A percentile compares a stretch with the other conserved stretches of the same genome.
phyloP scores from a whole-genome alignment of 2,888 invertebrate species.

The Synanthedon tipuliformis region DNA sequence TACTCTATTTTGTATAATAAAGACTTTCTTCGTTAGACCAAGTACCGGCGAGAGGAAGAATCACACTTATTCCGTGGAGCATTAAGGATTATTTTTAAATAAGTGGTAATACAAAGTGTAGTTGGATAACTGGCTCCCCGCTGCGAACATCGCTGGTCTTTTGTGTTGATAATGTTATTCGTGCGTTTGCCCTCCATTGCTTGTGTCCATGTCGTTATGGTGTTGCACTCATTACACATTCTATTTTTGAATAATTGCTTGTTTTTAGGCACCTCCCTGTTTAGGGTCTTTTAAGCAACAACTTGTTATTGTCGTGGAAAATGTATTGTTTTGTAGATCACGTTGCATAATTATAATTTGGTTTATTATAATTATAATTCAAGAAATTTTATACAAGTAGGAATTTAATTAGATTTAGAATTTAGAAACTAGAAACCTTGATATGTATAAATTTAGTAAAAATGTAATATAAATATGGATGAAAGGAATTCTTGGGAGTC shows the following conservation, averaged over 20 bases:
- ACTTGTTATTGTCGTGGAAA: no score
- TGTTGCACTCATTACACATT: constrained; percentile 37
- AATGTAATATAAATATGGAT: no score
- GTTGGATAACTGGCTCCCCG: constrained; percentile 41
- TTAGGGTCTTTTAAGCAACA: no score
- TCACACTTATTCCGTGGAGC: constrained; percentile 6
- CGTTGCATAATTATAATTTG: no score
- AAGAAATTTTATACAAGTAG: no score
- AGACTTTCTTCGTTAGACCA: constrained; percentile 13
- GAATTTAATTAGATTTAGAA: no score
- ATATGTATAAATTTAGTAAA: no score
- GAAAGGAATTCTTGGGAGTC: no score
- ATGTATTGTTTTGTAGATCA: no score
- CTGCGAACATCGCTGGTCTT: constrained; percentile 30
- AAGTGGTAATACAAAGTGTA: constrained; percentile 5
- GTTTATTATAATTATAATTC: no score
- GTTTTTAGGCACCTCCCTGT: constrained; percentile 5
- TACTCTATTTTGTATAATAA: constrained; percentile 27
- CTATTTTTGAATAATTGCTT: constrained; percentile 25
- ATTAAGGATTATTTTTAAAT: constrained; percentile 7
- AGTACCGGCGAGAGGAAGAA: constrained; percentile 1
- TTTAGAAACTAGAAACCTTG: no score
- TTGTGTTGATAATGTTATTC: constrained; percentile 17
- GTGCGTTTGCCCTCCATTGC: neutral
- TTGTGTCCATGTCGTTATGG: constrained; percentile 14